These are phyloP conservation scores for Anguilla obscura DNA, from an alignment of 2,797 vertebrate genomes.

Conservation along the genomic window DNA sequence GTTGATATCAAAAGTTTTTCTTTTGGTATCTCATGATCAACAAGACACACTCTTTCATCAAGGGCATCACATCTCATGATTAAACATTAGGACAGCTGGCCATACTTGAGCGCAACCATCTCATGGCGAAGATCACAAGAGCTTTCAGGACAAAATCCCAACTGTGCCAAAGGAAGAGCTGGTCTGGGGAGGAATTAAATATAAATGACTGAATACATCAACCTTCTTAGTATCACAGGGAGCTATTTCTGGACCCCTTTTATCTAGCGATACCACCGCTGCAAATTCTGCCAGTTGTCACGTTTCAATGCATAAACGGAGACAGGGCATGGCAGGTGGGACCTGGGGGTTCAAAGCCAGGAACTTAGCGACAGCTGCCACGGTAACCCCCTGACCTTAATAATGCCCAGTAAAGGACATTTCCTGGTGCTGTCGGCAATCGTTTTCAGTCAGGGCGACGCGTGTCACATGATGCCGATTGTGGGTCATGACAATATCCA, in stretches of 20 bases:
- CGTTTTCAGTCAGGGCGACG: not conserved
- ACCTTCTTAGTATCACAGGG: not conserved
- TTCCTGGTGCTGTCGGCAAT: not conserved
- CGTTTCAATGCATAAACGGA: not conserved
- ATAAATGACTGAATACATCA: not conserved
- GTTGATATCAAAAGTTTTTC: conserved; percentile 8
- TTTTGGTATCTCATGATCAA: not conserved
- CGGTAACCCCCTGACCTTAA: conserved; percentile 1
- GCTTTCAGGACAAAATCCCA: not conserved
- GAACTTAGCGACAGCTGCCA: conserved; percentile 30
- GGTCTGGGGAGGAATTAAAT: conserved; percentile 18
- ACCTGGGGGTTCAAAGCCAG: conserved; percentile 22
- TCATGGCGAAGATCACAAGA: not conserved
- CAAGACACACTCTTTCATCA: not conserved
- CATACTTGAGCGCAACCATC: not conserved
- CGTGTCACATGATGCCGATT: not conserved
- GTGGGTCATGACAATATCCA: not conserved
- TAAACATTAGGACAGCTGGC: not conserved
- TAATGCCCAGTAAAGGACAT: not conserved
- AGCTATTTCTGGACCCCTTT: not conserved
- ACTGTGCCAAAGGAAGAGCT: not conserved
- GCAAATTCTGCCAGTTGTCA: conserved; percentile 10
- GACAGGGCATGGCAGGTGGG: conserved; percentile 26
- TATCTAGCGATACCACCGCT: conserved; percentile 18
- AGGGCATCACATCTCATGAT: not conserved